Conservation (phyloP, 1,140 invertebrate species). For the Zaprionus ghesquierei region DNA sequence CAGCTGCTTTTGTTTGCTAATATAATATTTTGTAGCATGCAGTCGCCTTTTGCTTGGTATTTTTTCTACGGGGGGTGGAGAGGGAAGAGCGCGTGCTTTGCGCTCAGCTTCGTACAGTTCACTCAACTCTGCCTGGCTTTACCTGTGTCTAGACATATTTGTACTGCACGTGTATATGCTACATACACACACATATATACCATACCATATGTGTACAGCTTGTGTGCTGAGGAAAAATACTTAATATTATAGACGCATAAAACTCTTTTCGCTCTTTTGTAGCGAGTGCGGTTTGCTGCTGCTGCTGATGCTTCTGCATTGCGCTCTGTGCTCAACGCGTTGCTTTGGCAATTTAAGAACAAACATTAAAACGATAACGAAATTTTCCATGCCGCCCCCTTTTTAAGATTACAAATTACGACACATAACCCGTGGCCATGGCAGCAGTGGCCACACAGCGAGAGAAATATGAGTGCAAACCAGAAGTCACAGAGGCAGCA, state of each 20-base stretch:
- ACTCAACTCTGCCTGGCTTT: slow-evolving; percentile 59
- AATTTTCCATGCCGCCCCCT: slow-evolving; percentile 60
- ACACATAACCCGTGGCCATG: slow-evolving; percentile 60
- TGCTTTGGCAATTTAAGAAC: slow-evolving; percentile 66
- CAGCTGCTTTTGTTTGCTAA: slow-evolving; percentile 75
- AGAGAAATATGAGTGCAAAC: slow-evolving; percentile 7
- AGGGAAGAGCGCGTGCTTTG: slow-evolving; percentile 20
- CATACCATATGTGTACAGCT: slow-evolving; percentile 11
- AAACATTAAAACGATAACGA: slow-evolving; percentile 74
- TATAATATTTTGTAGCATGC: slow-evolving; percentile 68
- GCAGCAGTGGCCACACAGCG: slow-evolving; percentile 27
- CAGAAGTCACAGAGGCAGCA: slow-evolving; percentile 6
- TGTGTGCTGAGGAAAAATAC: slow-evolving; percentile 16
- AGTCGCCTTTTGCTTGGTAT: not conserved
- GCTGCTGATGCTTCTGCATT: not conserved
- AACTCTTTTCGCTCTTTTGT: slow-evolving; percentile 52
- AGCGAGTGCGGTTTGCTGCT: slow-evolving; percentile 19
- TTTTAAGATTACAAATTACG: slow-evolving; percentile 70
- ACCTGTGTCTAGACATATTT: slow-evolving; percentile 55
- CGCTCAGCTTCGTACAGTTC: slow-evolving; percentile 55
- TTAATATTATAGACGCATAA: slow-evolving; percentile 67
- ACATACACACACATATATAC: not conserved
- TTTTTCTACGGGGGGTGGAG: slow-evolving; percentile 20
- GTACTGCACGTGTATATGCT: slow-evolving; percentile 3
- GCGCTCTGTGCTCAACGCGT: too few relatives aligned